Base-by-base conservation (phyloP, 2,888 invertebrate species). In the Acanthosepion esculentum region DNA sequence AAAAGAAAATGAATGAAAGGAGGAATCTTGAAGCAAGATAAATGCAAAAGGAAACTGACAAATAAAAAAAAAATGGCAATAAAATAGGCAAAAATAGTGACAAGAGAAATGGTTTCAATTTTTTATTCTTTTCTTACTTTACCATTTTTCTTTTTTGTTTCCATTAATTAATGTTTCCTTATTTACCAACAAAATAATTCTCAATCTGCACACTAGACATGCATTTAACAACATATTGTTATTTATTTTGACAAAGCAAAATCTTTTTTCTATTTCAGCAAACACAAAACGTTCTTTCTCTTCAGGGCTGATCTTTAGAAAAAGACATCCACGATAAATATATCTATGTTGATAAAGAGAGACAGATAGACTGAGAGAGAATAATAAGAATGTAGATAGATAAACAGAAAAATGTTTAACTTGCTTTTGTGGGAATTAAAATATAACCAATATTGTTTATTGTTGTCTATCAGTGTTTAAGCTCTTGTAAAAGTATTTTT, bases 391-490 rank as follows among this genome's bases (percentile, higher is more conserved):
- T 23, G 23, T 59, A 78, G 78, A 78, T 78, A 33, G 78, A 78
- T 78, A n/a, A 78, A 78, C 33, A 78, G 78, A 78, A 78, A 78
- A n/a, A n/a, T 78, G 78, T 78, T 78, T 78, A 78, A n/a, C 18
- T n/a, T n/a, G 78, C 78, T 78, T 78, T 78, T 78, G n/a, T 78
- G 33, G n/a, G 33, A 78, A 78, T 18, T 78, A 33, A 78, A 78
- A n/a, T 78, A 78, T 78, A 78, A n/a, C 78, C 12, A 78, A 78
- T 78, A 78, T 78, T 78, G n/a, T 78, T 78, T n/a, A 78, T n/a
- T 78, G n/a, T 78, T 78, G 78, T 78, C 33, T 78, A 64, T 78
- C n/a, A 78, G 78, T 55, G 10, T 78, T 78, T 8, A 78, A 78
- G 78, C n/a, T 33, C n/a, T 78, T 78, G n/a, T 33, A n/a, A 15